Evolutionary conservation across 2,797 vertebrate genomes (phyloP).

Genomic region (Pseudomugil gertrudae): DNA sequence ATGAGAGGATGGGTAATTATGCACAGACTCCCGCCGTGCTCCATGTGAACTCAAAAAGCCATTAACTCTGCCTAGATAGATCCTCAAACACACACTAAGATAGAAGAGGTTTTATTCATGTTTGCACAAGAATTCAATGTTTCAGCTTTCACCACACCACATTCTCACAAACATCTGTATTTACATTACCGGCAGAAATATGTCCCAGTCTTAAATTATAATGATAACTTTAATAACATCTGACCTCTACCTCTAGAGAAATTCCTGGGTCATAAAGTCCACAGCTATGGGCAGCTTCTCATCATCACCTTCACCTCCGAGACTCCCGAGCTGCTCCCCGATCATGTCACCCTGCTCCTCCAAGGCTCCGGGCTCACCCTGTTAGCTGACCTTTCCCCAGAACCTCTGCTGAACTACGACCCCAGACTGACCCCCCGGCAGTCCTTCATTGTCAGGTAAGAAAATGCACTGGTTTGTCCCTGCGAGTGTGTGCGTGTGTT

Average conservation of each 20-base stretch:
- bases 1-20: slow-evolving; percentile 68
- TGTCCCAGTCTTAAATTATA: slow-evolving; percentile 15
- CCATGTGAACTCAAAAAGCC: slow-evolving; percentile 27
- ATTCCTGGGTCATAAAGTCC: slow-evolving; percentile 85
- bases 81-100: slow-evolving; percentile 2
- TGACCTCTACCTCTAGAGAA: slow-evolving; percentile 76
- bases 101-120: background rate
- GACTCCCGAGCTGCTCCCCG: slow-evolving; percentile 57
- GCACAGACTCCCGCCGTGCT: slow-evolving; percentile 46
- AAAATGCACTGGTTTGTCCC: slow-evolving; percentile 15
- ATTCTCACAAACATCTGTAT: slow-evolving; percentile 6
- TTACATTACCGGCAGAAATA: background rate
- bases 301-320: slow-evolving; percentile 81
- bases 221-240: slow-evolving; percentile 30
- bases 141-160: slow-evolving; percentile 6
- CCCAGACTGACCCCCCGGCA: slow-evolving; percentile 34
- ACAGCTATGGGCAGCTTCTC: slow-evolving; percentile 89
- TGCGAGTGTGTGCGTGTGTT: slow-evolving; percentile 20
- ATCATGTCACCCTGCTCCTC: slow-evolving; percentile 78
- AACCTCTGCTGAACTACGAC: slow-evolving; percentile 16
- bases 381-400: slow-evolving; percentile 59
- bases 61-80: slow-evolving; percentile 11
- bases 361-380: slow-evolving; percentile 82
- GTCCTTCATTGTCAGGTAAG: slow-evolving; percentile 85
- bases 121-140: slow-evolving; percentile 1